Evolutionary conservation across 2,113 vertebrate species (phyloP).

Genomic region (Perca schrenkii): DNA sequence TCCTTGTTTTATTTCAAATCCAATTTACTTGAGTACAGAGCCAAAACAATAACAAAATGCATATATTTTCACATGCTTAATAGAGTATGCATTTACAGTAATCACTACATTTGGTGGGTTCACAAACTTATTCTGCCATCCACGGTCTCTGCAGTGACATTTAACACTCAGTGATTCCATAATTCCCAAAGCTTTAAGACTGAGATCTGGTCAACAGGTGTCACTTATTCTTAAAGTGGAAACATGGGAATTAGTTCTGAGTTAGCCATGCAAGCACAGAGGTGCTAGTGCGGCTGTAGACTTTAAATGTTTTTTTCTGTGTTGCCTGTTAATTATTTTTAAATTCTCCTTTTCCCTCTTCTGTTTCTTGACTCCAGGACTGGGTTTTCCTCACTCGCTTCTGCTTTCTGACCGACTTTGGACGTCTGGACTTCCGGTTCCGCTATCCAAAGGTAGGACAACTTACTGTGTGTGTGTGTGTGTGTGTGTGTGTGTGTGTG

Average conservation of each 20-base stretch:
- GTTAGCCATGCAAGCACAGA: background rate
- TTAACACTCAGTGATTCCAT: slow-evolving; percentile 1
- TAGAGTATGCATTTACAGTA: background rate
- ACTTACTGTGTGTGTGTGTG: background rate
- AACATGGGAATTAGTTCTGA: background rate
- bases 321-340: background rate
- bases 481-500: background rate
- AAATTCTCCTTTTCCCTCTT: background rate
- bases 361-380: slow-evolving; percentile 64
- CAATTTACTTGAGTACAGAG: background rate
- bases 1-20: slow-evolving; percentile 26
- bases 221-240: slow-evolving; percentile 3
- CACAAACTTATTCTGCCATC: background rate
- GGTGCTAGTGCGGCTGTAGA: background rate
- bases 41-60: slow-evolving; percentile 9
- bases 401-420: slow-evolving; percentile 86
- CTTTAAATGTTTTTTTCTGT: background rate
- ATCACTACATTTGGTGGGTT: background rate
- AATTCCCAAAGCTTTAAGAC: background rate
- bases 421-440: slow-evolving; percentile 82
- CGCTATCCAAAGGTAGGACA: slow-evolving; percentile 80
- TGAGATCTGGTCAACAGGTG: background rate
- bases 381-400: slow-evolving; percentile 87
- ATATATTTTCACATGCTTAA: background rate
- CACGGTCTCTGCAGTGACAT: background rate